Base-by-base conservation (phyloP, 2,888 invertebrate genomes). In the Pristionchus exspectatus region DNA sequence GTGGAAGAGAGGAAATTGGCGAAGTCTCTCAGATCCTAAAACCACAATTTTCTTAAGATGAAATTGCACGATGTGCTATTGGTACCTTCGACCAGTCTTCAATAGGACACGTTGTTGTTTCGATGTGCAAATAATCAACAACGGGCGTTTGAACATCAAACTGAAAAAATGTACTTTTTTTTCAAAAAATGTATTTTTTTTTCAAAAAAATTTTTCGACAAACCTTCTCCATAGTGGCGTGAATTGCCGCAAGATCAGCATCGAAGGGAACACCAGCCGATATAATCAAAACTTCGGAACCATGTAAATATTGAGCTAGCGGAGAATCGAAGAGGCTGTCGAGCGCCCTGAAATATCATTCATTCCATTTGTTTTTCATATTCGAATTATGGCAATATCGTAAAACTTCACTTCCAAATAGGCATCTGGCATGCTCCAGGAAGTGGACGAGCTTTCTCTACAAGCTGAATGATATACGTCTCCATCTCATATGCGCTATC, bases 91-190 rank as follows among this genome's bases (percentile, higher is more conserved):
- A 14, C 84, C 84, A 85, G 21, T 85, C 87, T 3, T 66, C 63
- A 16, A 87, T 16, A 0, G 24, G n/a, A 18, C 87, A 88, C 4
- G 50, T 21, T 14, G 14, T 12, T 16, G 87, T 18, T n/a, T 88
- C 87, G 21, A 88, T 14, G 50, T 88, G 87, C 9, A 88, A 7
- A 56, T 74, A 88, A 24, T 88, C 87, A 50, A 88, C 21, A 21
- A 74, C 30, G 16, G 74, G 87, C 21, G 69, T 69, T 69, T 87
- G 87, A 4, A 54, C 44, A 50, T 69, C 87, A 69, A 87, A 87
- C 87, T 87, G 59, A 30, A 33, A 74, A n/a, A n/a, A n/a, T n/a
- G n/a, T n/a, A n/a, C n/a, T n/a, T n/a, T n/a, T n/a, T n/a, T n/a
- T n/a, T n/a, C n/a, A n/a, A 44, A 44, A 44, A 44, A 44, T 44